These are phyloP conservation scores for Aphidius ervi DNA, from an alignment of 1,140 invertebrate species.

Conservation along the genomic window DNA sequence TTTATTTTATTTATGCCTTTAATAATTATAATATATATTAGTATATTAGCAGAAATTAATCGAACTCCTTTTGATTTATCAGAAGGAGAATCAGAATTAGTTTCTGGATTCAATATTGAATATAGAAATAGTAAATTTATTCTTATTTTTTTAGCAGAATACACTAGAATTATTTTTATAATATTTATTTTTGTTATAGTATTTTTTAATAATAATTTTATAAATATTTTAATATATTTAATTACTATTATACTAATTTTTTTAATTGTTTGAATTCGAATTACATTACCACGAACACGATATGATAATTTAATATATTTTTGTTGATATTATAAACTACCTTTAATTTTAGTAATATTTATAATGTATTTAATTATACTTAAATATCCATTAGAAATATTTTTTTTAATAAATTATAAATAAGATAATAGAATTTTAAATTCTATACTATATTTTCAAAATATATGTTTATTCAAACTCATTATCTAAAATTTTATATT, in stretches of 20 bases:
- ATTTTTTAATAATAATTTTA: constrained; percentile 52
- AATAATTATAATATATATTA: constrained; percentile 56
- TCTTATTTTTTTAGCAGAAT: constrained; percentile 70
- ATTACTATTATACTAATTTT: constrained; percentile 52
- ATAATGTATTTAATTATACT: constrained; percentile 28
- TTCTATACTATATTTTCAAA: constrained; percentile 63
- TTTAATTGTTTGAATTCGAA: constrained; percentile 59
- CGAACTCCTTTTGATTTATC: constrained; percentile 75
- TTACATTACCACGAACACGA: constrained; percentile 55
- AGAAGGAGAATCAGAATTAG: constrained; percentile 69
- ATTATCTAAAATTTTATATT: constrained; percentile 50
- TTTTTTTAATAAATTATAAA: constrained; percentile 1
- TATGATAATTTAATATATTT: constrained; percentile 56
- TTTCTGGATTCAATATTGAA: constrained; percentile 74
- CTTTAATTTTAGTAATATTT: constrained; percentile 43
- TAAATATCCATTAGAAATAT: neutral
- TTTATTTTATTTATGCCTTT: constrained; percentile 48
- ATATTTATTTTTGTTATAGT: constrained; percentile 55
- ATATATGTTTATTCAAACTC: constrained; percentile 59
- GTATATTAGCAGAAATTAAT: constrained; percentile 66
- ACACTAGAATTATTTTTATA: constrained; percentile 67
- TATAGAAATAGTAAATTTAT: constrained; percentile 66
- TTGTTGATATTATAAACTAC: constrained; percentile 52
- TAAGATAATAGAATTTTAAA: constrained; percentile 53
- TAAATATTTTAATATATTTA: constrained; percentile 53